Base-by-base conservation (phyloP, 2,113 vertebrate species). In the Tapirus terrestris region DNA sequence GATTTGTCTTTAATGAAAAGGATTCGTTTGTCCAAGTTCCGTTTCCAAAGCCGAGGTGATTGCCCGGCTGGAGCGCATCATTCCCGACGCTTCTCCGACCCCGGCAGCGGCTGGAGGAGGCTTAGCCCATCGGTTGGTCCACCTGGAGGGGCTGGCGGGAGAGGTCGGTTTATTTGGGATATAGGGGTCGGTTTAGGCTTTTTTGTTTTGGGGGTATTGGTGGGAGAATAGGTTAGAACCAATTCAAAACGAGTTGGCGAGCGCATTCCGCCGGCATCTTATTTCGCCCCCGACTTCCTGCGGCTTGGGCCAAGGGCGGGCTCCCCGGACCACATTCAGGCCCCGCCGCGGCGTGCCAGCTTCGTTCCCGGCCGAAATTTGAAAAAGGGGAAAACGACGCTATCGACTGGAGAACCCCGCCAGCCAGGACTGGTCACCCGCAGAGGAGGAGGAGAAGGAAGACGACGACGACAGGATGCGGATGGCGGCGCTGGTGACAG, bases 1-100 rank as follows among this genome's bases (percentile, higher is more conserved):
- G 96, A 85, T 98, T 96, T 96, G 92, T 97, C 88, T 98, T 98
- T 98, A 98, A 98, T 98, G 89, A 84, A 97, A 97, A 95, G 87
- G 92, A 90, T 96, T 97, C 89, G 33, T 97, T 97, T 87, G 61
- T 96, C 95, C 96, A 92, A 96, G 80, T 97, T 96, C 61, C 65
- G 12, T 75, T 68, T 90, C 96, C 91, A 73, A 84, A 95, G 87
- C 89, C 27, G 0, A 76, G 72, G 85, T 20, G 4, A 33, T 60
- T 77, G n/a, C 96, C 76, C 1, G 63, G 84, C 95, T 48, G 93
- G 88, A 91, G 94, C 89, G 75, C 95, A 75, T 75, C 76, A 8
- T 84, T 91, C 67, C 76, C 76, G n/a, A 33, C 33, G 39, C 87
- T 68, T 63, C 72, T 75, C 87, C 12, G 51, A n/a, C 84, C 83